Evolutionary conservation across 2,888 invertebrate genomes (phyloP).

Genomic region (Branchellion lobata): DNA sequence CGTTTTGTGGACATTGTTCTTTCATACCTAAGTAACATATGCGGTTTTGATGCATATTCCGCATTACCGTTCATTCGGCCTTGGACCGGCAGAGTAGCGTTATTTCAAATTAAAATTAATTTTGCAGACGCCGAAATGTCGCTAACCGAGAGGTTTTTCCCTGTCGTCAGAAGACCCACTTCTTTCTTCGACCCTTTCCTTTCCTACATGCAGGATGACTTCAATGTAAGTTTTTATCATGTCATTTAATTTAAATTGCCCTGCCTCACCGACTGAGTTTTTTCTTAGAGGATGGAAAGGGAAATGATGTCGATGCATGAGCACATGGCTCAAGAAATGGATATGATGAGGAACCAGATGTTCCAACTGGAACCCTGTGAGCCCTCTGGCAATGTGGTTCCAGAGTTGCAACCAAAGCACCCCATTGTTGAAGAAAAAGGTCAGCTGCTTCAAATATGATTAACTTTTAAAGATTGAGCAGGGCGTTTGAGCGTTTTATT

Average conservation of each 20-base stretch:
- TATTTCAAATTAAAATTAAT: too few relatives aligned
- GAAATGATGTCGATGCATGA: constrained; percentile 43
- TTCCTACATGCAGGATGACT: constrained; percentile 35
- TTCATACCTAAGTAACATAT: too few relatives aligned
- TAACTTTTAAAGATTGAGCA: too few relatives aligned
- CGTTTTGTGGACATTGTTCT: too few relatives aligned
- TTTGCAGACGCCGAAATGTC: constrained; percentile 44
- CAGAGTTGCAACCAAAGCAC: constrained; percentile 34
- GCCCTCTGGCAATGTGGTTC: constrained; percentile 20
- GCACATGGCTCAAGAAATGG: constrained; percentile 43
- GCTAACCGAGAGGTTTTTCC: constrained; percentile 45
- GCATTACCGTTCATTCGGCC: too few relatives aligned
- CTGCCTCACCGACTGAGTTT: not conserved
- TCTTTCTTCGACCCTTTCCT: constrained; percentile 45
- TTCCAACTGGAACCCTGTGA: constrained; percentile 44
- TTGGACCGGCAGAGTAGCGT: too few relatives aligned
- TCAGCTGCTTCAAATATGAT: not conserved
- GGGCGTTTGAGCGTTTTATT: too few relatives aligned
- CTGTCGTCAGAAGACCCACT: constrained; percentile 32
- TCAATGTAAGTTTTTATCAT: not conserved
- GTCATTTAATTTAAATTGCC: not conserved
- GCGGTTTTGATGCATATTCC: too few relatives aligned
- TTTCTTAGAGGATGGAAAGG: constrained; percentile 30
- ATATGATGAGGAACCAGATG: constrained; percentile 41
- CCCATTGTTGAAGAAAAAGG: constrained; percentile 49